Evolutionary conservation across 2,888 invertebrate genomes (phyloP).

Genomic region (Magallana nippona): DNA sequence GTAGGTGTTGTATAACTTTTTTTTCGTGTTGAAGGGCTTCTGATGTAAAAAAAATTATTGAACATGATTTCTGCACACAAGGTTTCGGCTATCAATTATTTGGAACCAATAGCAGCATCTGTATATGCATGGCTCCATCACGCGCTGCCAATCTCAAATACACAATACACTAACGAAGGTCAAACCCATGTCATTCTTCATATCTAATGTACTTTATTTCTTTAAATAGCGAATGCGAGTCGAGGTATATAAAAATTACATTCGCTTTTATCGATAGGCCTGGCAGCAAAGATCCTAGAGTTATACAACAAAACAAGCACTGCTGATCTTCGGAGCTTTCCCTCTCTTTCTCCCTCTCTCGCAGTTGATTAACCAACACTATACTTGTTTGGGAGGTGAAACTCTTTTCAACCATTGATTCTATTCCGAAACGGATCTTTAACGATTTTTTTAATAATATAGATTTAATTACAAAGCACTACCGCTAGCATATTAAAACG

Average conservation of each 20-base stretch:
- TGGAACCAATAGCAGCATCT: background rate
- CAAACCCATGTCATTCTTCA: background rate
- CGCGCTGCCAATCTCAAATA: background rate
- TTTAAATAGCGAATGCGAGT: background rate
- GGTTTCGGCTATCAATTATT: background rate
- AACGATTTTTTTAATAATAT: constrained; percentile 27
- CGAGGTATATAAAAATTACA: background rate
- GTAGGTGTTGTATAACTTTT: too few species aligned
- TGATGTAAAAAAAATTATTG: background rate
- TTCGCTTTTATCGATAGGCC: constrained; percentile 10
- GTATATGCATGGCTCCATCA: background rate
- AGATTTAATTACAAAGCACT: constrained; percentile 25
- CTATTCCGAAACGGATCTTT: background rate
- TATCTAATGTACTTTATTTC: background rate
- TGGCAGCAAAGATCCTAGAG: background rate
- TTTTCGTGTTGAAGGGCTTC: too few species aligned
- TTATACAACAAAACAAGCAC: background rate
- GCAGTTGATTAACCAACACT: constrained; percentile 20
- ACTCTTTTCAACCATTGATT: constrained; percentile 11
- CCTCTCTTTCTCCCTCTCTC: background rate
- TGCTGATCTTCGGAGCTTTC: background rate
- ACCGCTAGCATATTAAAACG: background rate
- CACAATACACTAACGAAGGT: constrained; percentile 23
- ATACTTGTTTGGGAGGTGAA: constrained; percentile 21
- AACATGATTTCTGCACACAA: background rate